Conservation (phyloP, 2,797 vertebrate species). For the Periparus ater region DNA sequence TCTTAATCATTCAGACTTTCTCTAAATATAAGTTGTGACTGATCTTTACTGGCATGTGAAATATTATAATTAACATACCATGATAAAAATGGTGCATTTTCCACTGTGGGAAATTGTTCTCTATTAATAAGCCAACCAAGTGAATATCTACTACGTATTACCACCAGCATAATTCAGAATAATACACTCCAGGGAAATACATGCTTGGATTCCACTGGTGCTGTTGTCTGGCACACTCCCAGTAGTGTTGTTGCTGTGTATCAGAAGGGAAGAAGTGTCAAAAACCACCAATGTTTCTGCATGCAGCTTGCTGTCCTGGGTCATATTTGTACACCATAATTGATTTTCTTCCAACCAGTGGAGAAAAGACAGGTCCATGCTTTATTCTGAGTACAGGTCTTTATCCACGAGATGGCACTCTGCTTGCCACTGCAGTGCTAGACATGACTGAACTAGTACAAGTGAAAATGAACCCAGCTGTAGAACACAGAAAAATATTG, state of each 20-base stretch:
- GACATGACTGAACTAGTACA: not conserved
- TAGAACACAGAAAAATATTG: not conserved
- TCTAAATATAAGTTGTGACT: conserved; percentile 30
- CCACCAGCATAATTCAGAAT: not conserved
- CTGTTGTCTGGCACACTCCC: not conserved
- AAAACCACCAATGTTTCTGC: not conserved
- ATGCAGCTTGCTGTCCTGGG: not conserved
- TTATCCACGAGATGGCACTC: conserved; percentile 77
- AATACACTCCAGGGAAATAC: not conserved
- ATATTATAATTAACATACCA: conserved; percentile 34
- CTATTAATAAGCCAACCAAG: not conserved
- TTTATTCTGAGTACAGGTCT: not conserved
- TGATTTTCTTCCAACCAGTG: not conserved
- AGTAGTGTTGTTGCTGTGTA: not conserved
- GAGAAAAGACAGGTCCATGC: not conserved
- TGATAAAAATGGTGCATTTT: conserved; percentile 37
- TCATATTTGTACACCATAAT: not conserved
- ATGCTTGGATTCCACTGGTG: not conserved
- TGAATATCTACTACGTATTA: not conserved
- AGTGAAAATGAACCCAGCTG: not conserved
- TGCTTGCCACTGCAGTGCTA: conserved; percentile 15
- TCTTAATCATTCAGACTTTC: conserved; percentile 31
- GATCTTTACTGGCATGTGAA: conserved; percentile 18
- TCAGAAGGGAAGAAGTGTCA: not conserved
- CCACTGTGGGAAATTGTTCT: not conserved